Conservation (phyloP, 2,888 invertebrate genomes). For the Pseudolycoriella hygida region DNA sequence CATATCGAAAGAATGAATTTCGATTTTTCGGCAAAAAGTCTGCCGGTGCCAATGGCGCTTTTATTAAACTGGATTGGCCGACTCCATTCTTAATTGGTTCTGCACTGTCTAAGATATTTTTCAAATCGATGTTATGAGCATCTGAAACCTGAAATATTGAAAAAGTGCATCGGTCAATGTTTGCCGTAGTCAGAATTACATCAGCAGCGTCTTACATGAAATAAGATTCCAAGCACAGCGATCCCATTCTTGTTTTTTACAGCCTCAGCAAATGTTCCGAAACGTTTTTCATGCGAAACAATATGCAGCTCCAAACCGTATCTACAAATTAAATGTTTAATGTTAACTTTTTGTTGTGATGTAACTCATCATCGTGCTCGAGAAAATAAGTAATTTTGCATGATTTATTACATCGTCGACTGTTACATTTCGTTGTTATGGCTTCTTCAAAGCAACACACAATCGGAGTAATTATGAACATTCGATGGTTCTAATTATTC, state of each 20-base stretch:
- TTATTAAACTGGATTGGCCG: slow-evolving; percentile 14
- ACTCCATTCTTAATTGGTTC: slow-evolving; percentile 17
- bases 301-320: slow-evolving; percentile 46
- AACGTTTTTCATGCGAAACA: slow-evolving; percentile 38
- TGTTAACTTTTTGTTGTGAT: no score
- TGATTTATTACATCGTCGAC: no score
- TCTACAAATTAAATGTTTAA: slow-evolving; percentile 19
- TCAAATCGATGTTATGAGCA: slow-evolving; percentile 9
- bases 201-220: slow-evolving; percentile 30
- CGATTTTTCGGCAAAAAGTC: slow-evolving; percentile 37
- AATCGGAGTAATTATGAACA: no score
- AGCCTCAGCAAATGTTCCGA: slow-evolving; percentile 32
- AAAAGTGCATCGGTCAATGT: no score
- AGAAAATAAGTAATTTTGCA: no score
- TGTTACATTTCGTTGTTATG: no score
- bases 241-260: slow-evolving; percentile 35
- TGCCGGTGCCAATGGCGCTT: slow-evolving; percentile 12
- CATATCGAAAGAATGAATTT: slow-evolving; percentile 25
- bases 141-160: slow-evolving; percentile 4
- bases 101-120: slow-evolving; percentile 15
- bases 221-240: slow-evolving; percentile 44
- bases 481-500: no score
- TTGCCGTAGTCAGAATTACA: background rate
- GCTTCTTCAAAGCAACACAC: no score
- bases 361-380: no score